Base-by-base conservation (phyloP, 2,888 invertebrate genomes). In the Volucella zonaria region DNA sequence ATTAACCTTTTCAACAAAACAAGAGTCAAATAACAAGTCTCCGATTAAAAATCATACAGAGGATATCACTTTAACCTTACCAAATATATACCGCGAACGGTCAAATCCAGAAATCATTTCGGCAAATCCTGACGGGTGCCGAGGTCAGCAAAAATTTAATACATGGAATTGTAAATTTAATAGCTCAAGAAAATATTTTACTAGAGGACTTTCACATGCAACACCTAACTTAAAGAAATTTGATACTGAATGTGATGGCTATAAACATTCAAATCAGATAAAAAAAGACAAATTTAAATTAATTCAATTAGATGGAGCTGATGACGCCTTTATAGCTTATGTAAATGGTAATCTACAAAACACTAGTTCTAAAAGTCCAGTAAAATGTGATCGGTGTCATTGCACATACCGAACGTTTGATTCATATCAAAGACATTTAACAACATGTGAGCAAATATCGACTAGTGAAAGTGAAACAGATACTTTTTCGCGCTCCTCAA, bases 371-470 rank as follows among this genome's bases (percentile, higher is more conserved):
- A 92, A 93, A 12, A 91, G 91, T 78, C 93, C 93, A 8, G 97
- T 97, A 0, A 95, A 96, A 88, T 98, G 98, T 91, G 95, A 95
- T 87, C 94, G 96, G 86, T 98, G 98, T 89, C 96, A 96, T 88
- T 95, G 97, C 89, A 96, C 96, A 2, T 97, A 97, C 89, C 93
- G 97, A 88, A 96, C 96, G 62, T 95, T 95, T 86, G 95, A 95
- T 80, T 96, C 96, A 70, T 97, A 95, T 89, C 95, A 96, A 88
- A 93, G 96, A 56, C 97, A 97, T 90, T 92, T 97, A 81, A 93
- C 94, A 9, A 94, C 94, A 31, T 97, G 97, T 89, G 96, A 96
- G 88, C 94, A 95, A 90, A 94, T 96, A 92, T 92, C 92, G 1
- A 95, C 95, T 0, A 96, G 96, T 89, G 96, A 97, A 90, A 96